These are phyloP conservation scores for Epicauta chinensis DNA, from an alignment of 1,140 invertebrate genomes.

Conservation along the genomic window DNA sequence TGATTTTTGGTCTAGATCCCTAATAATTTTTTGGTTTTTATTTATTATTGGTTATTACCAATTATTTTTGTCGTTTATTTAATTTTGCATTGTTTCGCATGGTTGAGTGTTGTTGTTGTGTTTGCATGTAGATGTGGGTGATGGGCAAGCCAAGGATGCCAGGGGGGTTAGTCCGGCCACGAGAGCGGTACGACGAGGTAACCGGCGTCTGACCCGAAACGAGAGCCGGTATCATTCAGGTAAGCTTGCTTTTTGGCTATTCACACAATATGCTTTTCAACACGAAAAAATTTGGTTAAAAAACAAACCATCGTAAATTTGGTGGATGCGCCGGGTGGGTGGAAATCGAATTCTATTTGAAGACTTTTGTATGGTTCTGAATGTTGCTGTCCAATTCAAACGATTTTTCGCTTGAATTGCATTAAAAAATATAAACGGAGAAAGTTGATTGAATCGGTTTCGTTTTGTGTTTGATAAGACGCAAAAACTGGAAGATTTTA, in stretches of 20 bases:
- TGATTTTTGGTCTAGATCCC: too few relatives aligned
- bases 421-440: too few relatives aligned
- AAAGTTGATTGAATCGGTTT: too few relatives aligned
- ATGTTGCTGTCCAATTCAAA: too few relatives aligned
- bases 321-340: conserved; percentile 10
- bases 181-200: conserved; percentile 66
- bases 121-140: conserved; percentile 41
- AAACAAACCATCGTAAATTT: neutral
- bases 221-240: conserved; percentile 95
- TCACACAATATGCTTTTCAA: neutral
- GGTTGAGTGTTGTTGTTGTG: conserved; percentile 24
- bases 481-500: too few relatives aligned
- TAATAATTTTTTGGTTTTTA: too few relatives aligned
- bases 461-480: too few relatives aligned
- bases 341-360: too few relatives aligned
- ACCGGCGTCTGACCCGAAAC: conserved; percentile 84
- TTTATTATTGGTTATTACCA: too few relatives aligned
- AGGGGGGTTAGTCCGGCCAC: conserved; percentile 38
- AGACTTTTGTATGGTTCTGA: too few relatives aligned
- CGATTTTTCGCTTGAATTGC: too few relatives aligned
- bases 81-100: conserved; percentile 27
- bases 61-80: neutral
- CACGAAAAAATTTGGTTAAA: too few relatives aligned
- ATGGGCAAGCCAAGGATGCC: conserved; percentile 21
- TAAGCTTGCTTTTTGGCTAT: conserved; percentile 49